Base-by-base conservation (phyloP, 2,888 invertebrate genomes). In the Parthenolecanium corni region DNA sequence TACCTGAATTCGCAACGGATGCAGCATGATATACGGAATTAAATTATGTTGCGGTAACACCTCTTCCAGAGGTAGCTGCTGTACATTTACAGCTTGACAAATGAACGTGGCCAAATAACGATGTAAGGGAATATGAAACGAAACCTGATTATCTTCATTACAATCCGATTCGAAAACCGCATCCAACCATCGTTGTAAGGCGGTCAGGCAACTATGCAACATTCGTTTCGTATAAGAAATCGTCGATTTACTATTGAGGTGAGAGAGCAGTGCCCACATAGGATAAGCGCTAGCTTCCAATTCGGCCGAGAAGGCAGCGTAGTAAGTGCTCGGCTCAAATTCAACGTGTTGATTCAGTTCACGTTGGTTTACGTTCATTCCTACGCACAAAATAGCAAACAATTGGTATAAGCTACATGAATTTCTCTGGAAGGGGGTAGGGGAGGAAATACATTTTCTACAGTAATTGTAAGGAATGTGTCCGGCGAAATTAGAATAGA, bases 221-320 rank as follows among this genome's bases (percentile, higher is more conserved):
- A 91, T 85, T 68, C 86, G 80, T 68, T 82, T 80, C 53, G 89
- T 89, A 44, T 89, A 78, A 67, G 82, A 79, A 24, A 74, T 70
- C 21, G 85, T 85, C 70, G 86, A 86, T 67, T 79, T 79, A 9
- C 80, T 78, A 9, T 81, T 81, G 38, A 93, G 78, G 77, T 96
- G 95, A 49, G 87, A 85, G 62, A 94, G 86, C 64, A 96, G 81
- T 14, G 93, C 91, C 95, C 95, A 96, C 94, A 96, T 93, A 1
- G 95, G 94, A 76, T 94, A 92, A 14, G 95, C 92, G 70, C 92
- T 92, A 23, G 94, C 93, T 77, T 97, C 96, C 68, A 96, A 76
- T 78, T 97, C 96, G 68, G 95, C 95, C 66, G 93, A 92, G 77
- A 96, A 97, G 31, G 96, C 94, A 52, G 95, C 93, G 77, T 95